Evolutionary conservation across 2,113 vertebrate genomes (phyloP).

Genomic region (Heterotis niloticus): DNA sequence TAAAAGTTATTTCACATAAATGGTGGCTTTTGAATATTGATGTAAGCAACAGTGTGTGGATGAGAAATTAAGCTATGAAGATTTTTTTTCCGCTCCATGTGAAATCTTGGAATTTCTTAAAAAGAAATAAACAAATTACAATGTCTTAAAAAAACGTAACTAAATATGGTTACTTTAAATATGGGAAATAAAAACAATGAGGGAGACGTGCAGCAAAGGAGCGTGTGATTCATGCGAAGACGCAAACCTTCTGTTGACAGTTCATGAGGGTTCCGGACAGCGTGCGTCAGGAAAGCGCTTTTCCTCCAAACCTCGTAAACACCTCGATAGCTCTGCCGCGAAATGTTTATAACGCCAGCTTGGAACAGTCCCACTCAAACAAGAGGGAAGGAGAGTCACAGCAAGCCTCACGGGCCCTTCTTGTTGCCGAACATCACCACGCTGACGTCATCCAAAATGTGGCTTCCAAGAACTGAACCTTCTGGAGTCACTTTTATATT

Average conservation of each 20-base stretch:
- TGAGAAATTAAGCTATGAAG: not conserved
- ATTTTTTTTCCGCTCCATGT: not conserved
- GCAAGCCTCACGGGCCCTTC: not conserved
- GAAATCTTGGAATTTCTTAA: not conserved
- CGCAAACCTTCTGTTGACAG: not conserved
- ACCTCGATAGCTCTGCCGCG: conserved; percentile 6
- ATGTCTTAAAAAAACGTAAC: not conserved
- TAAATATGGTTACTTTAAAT: not conserved
- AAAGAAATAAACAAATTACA: not conserved
- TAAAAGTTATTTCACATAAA: not conserved
- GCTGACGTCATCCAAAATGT: not conserved
- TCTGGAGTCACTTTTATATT: not conserved
- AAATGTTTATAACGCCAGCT: conserved; percentile 17
- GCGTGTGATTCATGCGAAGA: not conserved
- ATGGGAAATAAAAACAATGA: not conserved
- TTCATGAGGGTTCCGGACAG: not conserved
- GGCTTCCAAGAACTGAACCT: not conserved
- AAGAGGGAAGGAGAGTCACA: not conserved
- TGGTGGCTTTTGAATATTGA: not conserved
- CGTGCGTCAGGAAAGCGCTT: not conserved
- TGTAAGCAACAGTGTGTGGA: not conserved
- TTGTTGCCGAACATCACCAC: not conserved
- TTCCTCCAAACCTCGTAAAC: conserved; percentile 12
- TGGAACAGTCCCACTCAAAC: not conserved
- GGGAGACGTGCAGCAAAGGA: not conserved